Evolutionary conservation across 2,797 vertebrate species (phyloP), one percentile per base, ranked within the genome.

Genomic region (Yasuhikotakia modesta): DNA sequence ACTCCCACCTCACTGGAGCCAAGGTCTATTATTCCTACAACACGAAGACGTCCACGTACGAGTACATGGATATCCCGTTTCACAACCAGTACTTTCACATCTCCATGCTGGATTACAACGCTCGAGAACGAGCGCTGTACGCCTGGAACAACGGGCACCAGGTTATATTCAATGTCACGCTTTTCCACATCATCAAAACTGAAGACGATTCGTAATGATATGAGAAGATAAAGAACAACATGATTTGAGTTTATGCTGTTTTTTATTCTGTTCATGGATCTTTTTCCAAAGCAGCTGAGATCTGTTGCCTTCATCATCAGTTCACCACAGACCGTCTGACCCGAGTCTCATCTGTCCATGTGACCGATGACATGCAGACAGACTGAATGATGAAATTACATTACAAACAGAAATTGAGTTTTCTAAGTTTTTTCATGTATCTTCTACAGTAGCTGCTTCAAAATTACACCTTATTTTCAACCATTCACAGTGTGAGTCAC

Each of bases 71-170:
- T 88, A 98, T 99, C 85, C 96, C 97, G 4, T 99, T 99, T 89
- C 96, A 98, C 89, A 99, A 99, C 85, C 96, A 98, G 81, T 99
- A 99, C 88, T 99, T 97, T 88, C 97, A 99, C 83, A 99, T 99
- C 90, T 99, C 97, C 85, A 99, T 99, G 97, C 95, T 99, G 64
- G 96, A 98, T 91, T 99, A 99, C 89, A 99, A 99, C 6, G 94
- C 96, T 78, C 93, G 95, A 82, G 97, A 99, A 88, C 91, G 96
- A 87, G 96, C 95, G 7, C 94, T 99, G 58, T 99, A 98, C 17
- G 97, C 96, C 80, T 99, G 97, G 97, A 99, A 99, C 89, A 99
- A 99, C 0, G 97, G 97, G 75, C 97, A 99, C 87, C 97, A 99
- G 90, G 97, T 99, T 76, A 92, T 99, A 61, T 99, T 98, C 88